Base-by-base conservation (phyloP, 2,797 vertebrate genomes). In the Danio aesculapii region DNA sequence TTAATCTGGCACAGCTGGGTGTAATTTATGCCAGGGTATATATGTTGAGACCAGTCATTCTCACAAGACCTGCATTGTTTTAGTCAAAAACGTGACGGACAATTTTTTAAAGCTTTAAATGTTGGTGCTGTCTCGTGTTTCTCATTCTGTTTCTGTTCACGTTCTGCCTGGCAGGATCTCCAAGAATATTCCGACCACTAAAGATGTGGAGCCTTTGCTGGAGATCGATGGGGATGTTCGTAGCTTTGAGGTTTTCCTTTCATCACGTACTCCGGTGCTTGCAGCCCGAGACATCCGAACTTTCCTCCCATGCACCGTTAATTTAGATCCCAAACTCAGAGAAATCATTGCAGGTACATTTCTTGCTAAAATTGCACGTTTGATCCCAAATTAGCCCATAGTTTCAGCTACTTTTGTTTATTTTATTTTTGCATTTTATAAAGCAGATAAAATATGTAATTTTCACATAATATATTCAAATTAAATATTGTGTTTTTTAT, bases 241-340 rank as follows among this genome's bases (percentile, higher is more conserved):
- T 7, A 97, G 96, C 89, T 99, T 99, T 41, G 98, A 99, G 91
- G 97, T 99, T 9, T 99, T 99, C 87, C 89, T 99, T n/a, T 97
- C 98, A 7, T 99, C 98, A 0, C 90, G 98, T 61, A 97, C 97
- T 0, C 98, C 98, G 0, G 94, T 98, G 87, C 96, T 99, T 43
- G 93, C 95, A 0, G 91, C 96, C 47, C 91, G 97, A 52, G 98
- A 99, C 89, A 94, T 99, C 16, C 95, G 97, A 73, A 98, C 95
- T 6, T 99, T 99, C 86, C 90, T 99, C 84, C 98, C 97, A 0
- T 99, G 98, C 88, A 99, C 98, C 0, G 97, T 99, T 53, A 99
- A 99, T 89, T 91, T 99, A 80, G 98, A 99, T 90, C 98, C 98
- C 84, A 99, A 99, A 86, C 95, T 99, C 0, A 84, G 98, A 50